Conservation (phyloP, 2,797 vertebrate genomes). For the Oophaga sylvatica region DNA sequence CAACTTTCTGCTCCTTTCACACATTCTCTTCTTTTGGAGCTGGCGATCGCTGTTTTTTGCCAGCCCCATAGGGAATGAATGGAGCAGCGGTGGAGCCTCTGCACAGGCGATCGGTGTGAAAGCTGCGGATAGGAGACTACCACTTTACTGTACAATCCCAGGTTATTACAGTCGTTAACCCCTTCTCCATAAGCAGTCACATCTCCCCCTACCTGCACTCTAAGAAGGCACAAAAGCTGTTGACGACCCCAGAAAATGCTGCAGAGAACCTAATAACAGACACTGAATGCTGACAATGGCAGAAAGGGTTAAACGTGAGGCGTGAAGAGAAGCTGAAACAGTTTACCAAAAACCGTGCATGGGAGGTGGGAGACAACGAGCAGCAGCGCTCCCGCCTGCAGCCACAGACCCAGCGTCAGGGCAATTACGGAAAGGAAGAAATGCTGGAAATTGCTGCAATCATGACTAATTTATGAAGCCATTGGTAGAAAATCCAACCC, state of each 20-base stretch:
- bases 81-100: too few relatives aligned
- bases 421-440: slow-evolving; percentile 46
- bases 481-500: slow-evolving; percentile 11
- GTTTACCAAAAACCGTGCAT: not conserved
- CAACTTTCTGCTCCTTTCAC: too few relatives aligned
- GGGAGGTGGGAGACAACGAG: not conserved
- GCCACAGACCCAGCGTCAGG: not conserved
- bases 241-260: not conserved
- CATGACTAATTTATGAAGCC: slow-evolving; percentile 49
- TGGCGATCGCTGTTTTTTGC: too few relatives aligned
- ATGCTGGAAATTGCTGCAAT: slow-evolving; percentile 42
- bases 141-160: not conserved
- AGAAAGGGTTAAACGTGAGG: slow-evolving; percentile 6
- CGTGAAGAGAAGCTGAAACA: slow-evolving; percentile 6
- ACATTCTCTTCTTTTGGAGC: too few relatives aligned
- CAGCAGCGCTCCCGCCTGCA: not conserved
- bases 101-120: too few relatives aligned
- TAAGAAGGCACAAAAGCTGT: not conserved
- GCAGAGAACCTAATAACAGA: not conserved
- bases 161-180: not conserved
- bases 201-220: not conserved
- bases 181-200: not conserved
- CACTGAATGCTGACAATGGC: not conserved
- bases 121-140: not conserved
- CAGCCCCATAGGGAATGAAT: too few relatives aligned